Evolutionary conservation across 2,797 vertebrate genomes (phyloP).

Genomic region (Phaenicophaeus curvirostris): DNA sequence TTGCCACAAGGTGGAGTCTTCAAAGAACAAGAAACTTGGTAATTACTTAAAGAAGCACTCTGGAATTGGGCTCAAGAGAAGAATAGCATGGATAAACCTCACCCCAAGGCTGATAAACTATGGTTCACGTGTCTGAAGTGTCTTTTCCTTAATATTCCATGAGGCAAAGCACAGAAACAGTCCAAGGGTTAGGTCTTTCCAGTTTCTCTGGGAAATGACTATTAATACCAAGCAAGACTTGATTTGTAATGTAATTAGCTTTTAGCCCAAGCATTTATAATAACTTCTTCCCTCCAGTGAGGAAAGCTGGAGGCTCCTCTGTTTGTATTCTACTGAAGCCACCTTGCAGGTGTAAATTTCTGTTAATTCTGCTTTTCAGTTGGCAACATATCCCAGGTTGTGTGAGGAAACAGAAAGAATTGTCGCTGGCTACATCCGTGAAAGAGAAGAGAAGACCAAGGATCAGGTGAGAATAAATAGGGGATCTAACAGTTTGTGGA

Average conservation of each 20-base stretch:
- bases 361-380: slow-evolving; percentile 73
- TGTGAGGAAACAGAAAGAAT: slow-evolving; percentile 89
- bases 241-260: background rate
- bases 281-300: background rate
- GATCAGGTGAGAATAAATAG: slow-evolving; percentile 83
- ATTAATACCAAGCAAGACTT: background rate
- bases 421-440: slow-evolving; percentile 86
- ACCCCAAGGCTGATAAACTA: background rate
- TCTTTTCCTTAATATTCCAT: background rate
- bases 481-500: background rate
- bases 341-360: background rate
- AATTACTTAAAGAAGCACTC: background rate
- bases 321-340: background rate
- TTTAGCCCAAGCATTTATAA: background rate
- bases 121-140: background rate
- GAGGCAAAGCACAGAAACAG: background rate
- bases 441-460: slow-evolving; percentile 89
- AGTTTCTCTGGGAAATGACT: background rate
- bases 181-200: background rate
- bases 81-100: background rate
- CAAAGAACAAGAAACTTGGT: background rate
- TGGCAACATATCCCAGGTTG: slow-evolving; percentile 88
- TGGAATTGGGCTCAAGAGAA: background rate
- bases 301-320: background rate
- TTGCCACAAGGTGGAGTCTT: slow-evolving; percentile 55